These are phyloP conservation scores for Parochlus steinenii DNA, from an alignment of 2,888 invertebrate genomes.

Conservation along the genomic window DNA sequence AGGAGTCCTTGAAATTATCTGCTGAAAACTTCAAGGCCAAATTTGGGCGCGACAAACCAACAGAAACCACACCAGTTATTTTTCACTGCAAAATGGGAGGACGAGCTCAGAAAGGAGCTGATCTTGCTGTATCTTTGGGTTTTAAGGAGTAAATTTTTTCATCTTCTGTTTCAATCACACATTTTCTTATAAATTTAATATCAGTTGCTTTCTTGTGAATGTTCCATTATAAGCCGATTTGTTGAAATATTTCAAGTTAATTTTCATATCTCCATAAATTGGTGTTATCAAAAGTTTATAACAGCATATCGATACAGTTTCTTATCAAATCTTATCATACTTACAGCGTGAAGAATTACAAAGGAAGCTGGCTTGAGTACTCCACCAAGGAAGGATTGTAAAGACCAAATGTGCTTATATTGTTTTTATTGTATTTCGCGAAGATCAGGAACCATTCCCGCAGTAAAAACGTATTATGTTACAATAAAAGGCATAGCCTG, in stretches of 20 bases:
- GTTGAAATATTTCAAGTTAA: no score
- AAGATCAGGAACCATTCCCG: no score
- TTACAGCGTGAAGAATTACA: slow-evolving; percentile 25
- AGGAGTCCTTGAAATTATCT: slow-evolving; percentile 21
- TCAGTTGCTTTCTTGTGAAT: no score
- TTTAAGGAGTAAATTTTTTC: slow-evolving; percentile 23
- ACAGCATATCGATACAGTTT: not conserved
- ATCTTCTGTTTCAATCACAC: slow-evolving; percentile 2
- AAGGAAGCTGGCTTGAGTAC: slow-evolving; percentile 31
- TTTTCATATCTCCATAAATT: no score
- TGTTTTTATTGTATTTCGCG: no score
- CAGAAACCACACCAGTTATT: slow-evolving; percentile 39
- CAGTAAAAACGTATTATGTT: no score
- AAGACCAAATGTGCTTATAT: no score
- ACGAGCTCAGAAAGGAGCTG: slow-evolving; percentile 46
- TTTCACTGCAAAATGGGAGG: slow-evolving; percentile 54
- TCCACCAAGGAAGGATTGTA: slow-evolving; percentile 20
- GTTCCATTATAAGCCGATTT: no score
- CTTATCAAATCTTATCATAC: slow-evolving; percentile 1
- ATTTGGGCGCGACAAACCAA: slow-evolving; percentile 38
- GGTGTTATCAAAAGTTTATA: not conserved
- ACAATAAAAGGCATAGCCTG: no score
- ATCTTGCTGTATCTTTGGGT: slow-evolving; percentile 28
- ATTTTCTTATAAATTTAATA: no score
- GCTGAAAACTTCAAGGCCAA: slow-evolving; percentile 26